These are phyloP conservation scores for Syndactyla subalaris DNA, from an alignment of 2,797 vertebrate genomes.

Conservation along the genomic window DNA sequence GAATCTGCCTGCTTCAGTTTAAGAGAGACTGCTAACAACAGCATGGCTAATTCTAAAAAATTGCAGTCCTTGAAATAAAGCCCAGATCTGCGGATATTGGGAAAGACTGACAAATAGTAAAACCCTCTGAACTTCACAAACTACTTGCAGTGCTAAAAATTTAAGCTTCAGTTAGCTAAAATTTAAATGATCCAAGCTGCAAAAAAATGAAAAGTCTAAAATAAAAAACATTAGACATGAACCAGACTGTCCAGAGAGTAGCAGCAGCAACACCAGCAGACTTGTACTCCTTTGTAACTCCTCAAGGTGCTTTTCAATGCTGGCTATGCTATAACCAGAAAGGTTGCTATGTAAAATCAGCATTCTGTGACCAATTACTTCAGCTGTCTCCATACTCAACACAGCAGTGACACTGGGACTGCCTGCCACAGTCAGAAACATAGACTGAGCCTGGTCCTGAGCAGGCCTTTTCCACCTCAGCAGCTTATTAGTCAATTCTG, in stretches of 20 bases:
- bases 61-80: background rate
- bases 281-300: background rate
- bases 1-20: background rate
- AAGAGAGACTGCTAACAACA: background rate
- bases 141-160: background rate
- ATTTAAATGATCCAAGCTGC: background rate
- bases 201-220: background rate
- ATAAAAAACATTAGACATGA: background rate
- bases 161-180: background rate
- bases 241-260: background rate
- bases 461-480: background rate
- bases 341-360: background rate
- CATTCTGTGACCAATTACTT: background rate
- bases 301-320: background rate
- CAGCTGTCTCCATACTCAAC: background rate
- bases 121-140: background rate
- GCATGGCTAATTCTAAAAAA: background rate
- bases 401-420: background rate
- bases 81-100: background rate
- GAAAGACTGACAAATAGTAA: background rate
- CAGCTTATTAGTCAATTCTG: background rate
- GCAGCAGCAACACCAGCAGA: background rate
- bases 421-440: background rate
- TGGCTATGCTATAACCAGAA: background rate
- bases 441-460: fast-evolving